Conservation (phyloP, 2,888 invertebrate species). For the Leucophenga montana region DNA sequence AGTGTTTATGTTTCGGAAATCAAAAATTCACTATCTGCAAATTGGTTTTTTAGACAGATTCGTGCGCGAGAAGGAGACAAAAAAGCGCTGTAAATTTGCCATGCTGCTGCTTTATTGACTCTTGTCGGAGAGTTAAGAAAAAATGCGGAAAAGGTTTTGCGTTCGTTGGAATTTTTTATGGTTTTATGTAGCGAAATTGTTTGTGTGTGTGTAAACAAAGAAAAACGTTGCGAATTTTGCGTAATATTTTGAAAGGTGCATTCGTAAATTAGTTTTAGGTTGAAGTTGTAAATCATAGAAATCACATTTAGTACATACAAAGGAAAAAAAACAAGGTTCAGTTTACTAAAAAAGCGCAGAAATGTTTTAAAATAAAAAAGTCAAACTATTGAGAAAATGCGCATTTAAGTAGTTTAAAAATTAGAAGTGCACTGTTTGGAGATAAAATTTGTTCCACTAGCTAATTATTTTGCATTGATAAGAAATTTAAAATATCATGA, state of each 20-base stretch:
- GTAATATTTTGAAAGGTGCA: constrained; percentile 68
- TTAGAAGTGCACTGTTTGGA: no score
- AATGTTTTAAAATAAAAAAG: neutral
- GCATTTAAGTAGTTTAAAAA: no score
- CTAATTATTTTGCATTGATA: no score
- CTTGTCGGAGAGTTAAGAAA: constrained; percentile 26
- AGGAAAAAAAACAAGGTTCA: constrained; percentile 18
- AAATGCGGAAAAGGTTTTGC: constrained; percentile 48
- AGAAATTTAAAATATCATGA: no score
- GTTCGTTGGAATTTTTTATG: constrained; percentile 60
- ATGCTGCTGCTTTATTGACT: constrained; percentile 59
- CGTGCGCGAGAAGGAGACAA: neutral
- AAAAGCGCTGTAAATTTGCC: constrained; percentile 34
- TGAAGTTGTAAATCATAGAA: constrained; percentile 55
- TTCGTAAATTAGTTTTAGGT: constrained; percentile 42
- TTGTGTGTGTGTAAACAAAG: neutral
- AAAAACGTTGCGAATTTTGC: constrained; percentile 47
- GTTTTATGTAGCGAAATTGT: constrained; percentile 41
- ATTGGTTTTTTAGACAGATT: constrained; percentile 49
- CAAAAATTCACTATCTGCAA: constrained; percentile 62
- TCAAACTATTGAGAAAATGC: no score
- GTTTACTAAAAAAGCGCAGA: no score
- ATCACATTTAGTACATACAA: constrained; percentile 8
- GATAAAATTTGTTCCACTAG: no score
- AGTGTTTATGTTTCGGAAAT: constrained; percentile 67